phyloP scores from a whole-genome alignment of 2,888 invertebrate species.

The Oscheius myriophilus region DNA sequence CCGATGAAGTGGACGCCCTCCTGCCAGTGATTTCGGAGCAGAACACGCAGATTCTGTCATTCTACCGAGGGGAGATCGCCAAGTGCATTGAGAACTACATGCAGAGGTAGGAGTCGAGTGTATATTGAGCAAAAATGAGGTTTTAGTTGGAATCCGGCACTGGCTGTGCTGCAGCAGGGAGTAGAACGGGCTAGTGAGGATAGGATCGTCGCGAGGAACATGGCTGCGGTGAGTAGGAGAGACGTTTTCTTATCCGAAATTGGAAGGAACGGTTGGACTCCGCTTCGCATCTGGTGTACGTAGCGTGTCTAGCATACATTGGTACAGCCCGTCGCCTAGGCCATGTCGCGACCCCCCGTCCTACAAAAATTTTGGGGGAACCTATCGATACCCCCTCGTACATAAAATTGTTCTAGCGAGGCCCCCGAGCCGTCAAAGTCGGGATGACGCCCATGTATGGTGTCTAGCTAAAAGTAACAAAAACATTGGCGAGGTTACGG shows the following conservation, averaged over 20 bases:
- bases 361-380: too few species aligned
- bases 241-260: background rate
- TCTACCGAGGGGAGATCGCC: slow-evolving; percentile 61
- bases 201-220: slow-evolving; percentile 36
- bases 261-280: too few species aligned
- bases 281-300: too few species aligned
- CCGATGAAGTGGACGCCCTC: slow-evolving; percentile 53
- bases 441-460: too few species aligned
- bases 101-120: slow-evolving; percentile 29
- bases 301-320: too few species aligned
- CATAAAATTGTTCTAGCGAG: too few species aligned
- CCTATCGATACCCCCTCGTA: too few species aligned
- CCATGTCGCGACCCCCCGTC: too few species aligned
- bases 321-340: too few species aligned
- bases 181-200: slow-evolving; percentile 44
- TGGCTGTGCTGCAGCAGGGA: slow-evolving; percentile 36
- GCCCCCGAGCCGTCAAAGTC: too few species aligned
- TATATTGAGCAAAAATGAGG: background rate
- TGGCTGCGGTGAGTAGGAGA: slow-evolving; percentile 37
- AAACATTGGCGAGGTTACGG: too few species aligned
- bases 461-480: too few species aligned
- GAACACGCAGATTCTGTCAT: slow-evolving; percentile 57
- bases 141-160: slow-evolving; percentile 55
- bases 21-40: slow-evolving; percentile 57
- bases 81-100: slow-evolving; percentile 57